These are phyloP conservation scores for Lordiphosa stackelbergi DNA, from an alignment of 1,140 invertebrate species.

Conservation along the genomic window DNA sequence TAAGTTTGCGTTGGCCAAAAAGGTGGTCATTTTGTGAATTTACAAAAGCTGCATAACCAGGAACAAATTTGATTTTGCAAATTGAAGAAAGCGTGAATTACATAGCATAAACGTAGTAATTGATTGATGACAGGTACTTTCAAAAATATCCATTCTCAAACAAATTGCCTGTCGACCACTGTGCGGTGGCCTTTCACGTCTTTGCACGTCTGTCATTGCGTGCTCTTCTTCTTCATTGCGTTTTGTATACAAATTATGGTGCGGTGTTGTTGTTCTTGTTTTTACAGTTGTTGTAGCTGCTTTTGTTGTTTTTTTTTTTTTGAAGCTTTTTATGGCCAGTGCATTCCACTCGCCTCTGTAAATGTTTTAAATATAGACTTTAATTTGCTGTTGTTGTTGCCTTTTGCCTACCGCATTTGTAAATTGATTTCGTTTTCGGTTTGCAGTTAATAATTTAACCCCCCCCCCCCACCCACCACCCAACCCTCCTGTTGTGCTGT, in stretches of 20 bases:
- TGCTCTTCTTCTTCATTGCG: constrained; percentile 18
- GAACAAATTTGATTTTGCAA: no score
- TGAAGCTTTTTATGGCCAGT: constrained; percentile 59
- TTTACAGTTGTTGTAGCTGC: constrained; percentile 52
- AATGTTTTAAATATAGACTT: constrained; percentile 56
- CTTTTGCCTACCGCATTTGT: constrained; percentile 35
- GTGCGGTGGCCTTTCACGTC: constrained; percentile 15
- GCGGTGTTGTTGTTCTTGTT: constrained; percentile 47
- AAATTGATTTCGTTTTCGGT: constrained; percentile 52
- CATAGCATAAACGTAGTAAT: no score
- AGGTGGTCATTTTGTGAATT: no score
- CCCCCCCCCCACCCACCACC: neutral
- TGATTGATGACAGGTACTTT: no score
- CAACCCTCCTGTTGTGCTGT: neutral
- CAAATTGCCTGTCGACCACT: constrained; percentile 9
- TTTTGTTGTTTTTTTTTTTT: constrained; percentile 32
- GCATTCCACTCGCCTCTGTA: constrained; percentile 51
- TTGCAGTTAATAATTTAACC: constrained; percentile 20
- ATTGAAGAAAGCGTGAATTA: no score
- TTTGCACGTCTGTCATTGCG: constrained; percentile 32
- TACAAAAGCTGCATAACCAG: no score
- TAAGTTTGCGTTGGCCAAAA: no score
- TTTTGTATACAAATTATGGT: constrained; percentile 67
- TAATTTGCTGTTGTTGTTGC: constrained; percentile 36
- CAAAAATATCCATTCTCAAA: neutral